Conservation (phyloP, 2,888 invertebrate genomes). For the Caenorhabditis sp. region DNA sequence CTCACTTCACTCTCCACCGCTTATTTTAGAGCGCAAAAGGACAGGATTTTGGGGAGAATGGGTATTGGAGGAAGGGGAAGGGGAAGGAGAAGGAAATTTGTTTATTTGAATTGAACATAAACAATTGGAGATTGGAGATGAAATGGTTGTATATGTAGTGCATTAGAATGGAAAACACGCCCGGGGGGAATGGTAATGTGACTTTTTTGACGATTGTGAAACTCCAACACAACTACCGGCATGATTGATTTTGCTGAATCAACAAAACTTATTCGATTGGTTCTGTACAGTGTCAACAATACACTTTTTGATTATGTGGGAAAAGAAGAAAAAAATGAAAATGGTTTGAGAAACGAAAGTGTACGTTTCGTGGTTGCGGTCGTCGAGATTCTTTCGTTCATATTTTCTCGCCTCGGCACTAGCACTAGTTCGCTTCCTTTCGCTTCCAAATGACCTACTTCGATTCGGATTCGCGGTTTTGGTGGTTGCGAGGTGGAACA, state of each 20-base stretch:
- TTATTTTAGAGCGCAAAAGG: constrained; percentile 32
- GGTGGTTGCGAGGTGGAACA: constrained; percentile 48
- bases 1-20: neutral
- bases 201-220: constrained; percentile 27
- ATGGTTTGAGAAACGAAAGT: constrained; percentile 1
- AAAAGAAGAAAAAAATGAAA: constrained; percentile 16
- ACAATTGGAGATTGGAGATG: too few relatives aligned
- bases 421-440: neutral
- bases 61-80: constrained; percentile 11
- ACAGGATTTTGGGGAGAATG: constrained; percentile 47
- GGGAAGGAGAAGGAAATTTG: constrained; percentile 30
- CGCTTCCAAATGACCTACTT: constrained; percentile 56
- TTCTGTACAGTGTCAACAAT: constrained; percentile 41
- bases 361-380: too few relatives aligned
- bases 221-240: constrained; percentile 12
- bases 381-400: too few relatives aligned
- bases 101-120: constrained; percentile 50
- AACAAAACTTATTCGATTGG: neutral
- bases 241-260: constrained; percentile 17
- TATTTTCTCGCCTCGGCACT: too few relatives aligned
- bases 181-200: too few relatives aligned
- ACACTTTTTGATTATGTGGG: neutral
- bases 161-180: neutral
- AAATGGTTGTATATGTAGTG: constrained; percentile 29
- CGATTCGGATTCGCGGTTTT: constrained; percentile 41